Conservation (phyloP, 2,113 vertebrate genomes). For the Centropus bengalensis region DNA sequence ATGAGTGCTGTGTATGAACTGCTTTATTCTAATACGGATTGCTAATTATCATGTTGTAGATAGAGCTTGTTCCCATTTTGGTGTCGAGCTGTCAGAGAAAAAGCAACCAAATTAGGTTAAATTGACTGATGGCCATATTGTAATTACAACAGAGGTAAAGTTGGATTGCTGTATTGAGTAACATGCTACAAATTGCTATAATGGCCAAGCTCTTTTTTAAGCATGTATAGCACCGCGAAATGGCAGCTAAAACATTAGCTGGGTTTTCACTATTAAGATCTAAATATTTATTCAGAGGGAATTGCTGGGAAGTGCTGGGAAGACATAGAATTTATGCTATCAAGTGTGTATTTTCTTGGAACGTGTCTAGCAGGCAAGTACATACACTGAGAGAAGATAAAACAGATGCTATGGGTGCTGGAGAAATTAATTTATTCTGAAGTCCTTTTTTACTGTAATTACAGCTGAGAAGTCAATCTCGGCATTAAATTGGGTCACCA, state of each 20-base stretch:
- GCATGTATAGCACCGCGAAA: background rate
- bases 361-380: background rate
- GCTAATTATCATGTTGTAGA: background rate
- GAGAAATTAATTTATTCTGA: constrained; percentile 36
- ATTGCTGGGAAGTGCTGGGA: background rate
- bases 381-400: background rate
- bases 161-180: background rate
- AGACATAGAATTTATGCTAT: background rate
- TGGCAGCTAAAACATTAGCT: background rate
- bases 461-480: constrained; percentile 60
- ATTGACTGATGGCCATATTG: constrained; percentile 11
- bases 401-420: constrained; percentile 34
- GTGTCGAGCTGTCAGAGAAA: constrained; percentile 34
- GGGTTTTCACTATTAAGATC: background rate
- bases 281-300: constrained; percentile 15
- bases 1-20: background rate
- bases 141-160: background rate
- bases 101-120: constrained; percentile 28
- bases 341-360: background rate
- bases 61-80: background rate
- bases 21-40: background rate
- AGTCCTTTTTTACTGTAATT: constrained; percentile 66
- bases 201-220: background rate
- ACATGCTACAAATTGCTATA: background rate
- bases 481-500: constrained; percentile 76